phyloP scores from a whole-genome alignment of 1,140 invertebrate species.

The Cepaea nemoralis region DNA sequence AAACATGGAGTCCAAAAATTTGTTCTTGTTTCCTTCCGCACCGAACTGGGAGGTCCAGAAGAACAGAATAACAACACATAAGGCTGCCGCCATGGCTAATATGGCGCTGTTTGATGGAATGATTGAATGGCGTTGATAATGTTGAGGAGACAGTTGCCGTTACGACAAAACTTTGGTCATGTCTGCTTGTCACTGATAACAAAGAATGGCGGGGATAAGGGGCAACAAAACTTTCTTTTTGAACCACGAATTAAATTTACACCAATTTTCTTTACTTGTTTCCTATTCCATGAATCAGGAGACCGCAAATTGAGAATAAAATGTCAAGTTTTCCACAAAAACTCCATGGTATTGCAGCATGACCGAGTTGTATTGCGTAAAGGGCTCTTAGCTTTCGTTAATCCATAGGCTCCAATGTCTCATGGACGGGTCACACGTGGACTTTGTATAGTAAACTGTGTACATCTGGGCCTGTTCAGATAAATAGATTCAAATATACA shows the following conservation, averaged over 20 bases:
- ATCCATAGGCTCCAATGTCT: no score
- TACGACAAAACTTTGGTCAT: not conserved
- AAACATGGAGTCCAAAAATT: slow-evolving; percentile 72
- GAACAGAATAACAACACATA: slow-evolving; percentile 26
- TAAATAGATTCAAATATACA: no score
- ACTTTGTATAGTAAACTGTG: no score
- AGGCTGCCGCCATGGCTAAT: slow-evolving; percentile 24
- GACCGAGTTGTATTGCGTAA: no score
- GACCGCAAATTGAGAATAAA: not conserved
- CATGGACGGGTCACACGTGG: no score
- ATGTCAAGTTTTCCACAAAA: no score
- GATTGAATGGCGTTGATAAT: not conserved
- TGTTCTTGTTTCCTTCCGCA: not conserved
- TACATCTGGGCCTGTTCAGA: no score
- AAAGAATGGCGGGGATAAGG: not conserved
- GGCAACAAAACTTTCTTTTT: not conserved
- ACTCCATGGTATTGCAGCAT: no score
- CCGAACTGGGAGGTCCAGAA: not conserved
- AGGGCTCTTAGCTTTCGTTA: no score
- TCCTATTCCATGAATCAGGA: not conserved
- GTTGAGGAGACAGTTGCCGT: not conserved
- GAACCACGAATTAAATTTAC: not conserved
- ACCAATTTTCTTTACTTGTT: not conserved
- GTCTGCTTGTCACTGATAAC: not conserved
- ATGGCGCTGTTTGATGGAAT: slow-evolving; percentile 5